Evolutionary conservation across 2,113 vertebrate species (phyloP), one percentile per base, ranked within the genome.

Genomic region (Platichthys flesus): DNA sequence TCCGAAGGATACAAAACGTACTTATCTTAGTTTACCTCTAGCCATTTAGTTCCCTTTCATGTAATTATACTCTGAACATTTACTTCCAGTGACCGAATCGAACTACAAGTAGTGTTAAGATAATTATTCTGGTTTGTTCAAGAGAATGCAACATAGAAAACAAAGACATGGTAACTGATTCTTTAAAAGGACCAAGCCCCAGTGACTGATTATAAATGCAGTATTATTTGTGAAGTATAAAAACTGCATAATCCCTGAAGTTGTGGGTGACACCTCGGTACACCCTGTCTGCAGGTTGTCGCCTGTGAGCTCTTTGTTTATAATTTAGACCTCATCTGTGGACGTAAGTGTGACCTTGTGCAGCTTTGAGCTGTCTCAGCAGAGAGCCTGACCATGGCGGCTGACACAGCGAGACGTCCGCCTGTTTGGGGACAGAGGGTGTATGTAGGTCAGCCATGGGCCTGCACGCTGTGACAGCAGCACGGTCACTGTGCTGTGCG

Each of bases 371-470:
- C 87, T 85, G 89, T 91, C 91, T 91, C 90, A 89, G 90, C 91
- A 89, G 78, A 78, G 86, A 64, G 58, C 52, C 80, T 35, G 76
- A 77, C 59, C 63, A 15, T 3, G 55, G 81, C 6, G 85, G 79
- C 87, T 88, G 90, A 91, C 89, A 45, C 87, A 85, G 88, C 79
- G 68, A 87, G 85, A 88, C 85, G 76, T 72, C 83, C 60, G 77
- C 77, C 81, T 75, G 88, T 85, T 84, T 59, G 80, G 83, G 84
- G 81, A 87, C 84, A 89, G 86, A 85, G 88, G 85, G 87, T 83
- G 83, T 90, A 94, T 94, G 91, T 93, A 93, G 94, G 94, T 94
- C 94, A 94, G 71, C 74, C 71, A 70, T 54, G 73, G 82, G 83
- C 81, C 87, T 28, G 76, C 85, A 52, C 45, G 65, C 80, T 82